Evolutionary conservation across 2,888 invertebrate species (phyloP).

Genomic region (Selenia dentaria): DNA sequence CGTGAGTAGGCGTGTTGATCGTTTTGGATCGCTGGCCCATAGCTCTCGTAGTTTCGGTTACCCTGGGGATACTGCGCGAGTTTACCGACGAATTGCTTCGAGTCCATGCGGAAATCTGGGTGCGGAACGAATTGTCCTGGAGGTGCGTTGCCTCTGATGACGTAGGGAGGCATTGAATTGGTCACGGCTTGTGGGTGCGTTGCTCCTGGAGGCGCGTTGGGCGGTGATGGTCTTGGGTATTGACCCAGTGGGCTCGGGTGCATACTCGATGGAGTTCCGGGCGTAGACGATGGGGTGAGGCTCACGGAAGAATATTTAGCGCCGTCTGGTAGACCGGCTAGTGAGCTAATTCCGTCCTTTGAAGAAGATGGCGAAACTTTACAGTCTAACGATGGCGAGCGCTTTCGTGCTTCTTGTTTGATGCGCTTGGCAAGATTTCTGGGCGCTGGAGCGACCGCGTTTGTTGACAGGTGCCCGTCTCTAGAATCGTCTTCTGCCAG

Average conservation of each 20-base stretch:
- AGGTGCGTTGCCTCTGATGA: conserved; percentile 79
- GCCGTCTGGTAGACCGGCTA: conserved; percentile 77
- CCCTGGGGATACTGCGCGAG: conserved; percentile 72
- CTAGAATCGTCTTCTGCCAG: conserved; percentile 91
- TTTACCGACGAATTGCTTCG: conserved; percentile 77
- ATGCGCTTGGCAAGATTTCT: conserved; percentile 78
- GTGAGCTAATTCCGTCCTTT: conserved; percentile 76
- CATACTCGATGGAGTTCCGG: conserved; percentile 86
- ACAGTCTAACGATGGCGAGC: conserved; percentile 83
- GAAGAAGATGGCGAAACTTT: conserved; percentile 83
- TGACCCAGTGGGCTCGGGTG: conserved; percentile 87
- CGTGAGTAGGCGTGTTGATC: conserved; percentile 80
- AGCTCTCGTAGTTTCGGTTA: conserved; percentile 70
- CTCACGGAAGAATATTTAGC: conserved; percentile 87
- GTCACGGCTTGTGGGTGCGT: conserved; percentile 85
- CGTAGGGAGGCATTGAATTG: conserved; percentile 84
- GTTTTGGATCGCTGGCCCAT: conserved; percentile 59
- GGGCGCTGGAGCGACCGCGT: conserved; percentile 80
- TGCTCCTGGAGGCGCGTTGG: conserved; percentile 86
- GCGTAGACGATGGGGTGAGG: conserved; percentile 86
- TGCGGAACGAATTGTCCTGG: conserved; percentile 78
- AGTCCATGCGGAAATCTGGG: conserved; percentile 80
- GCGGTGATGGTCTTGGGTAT: conserved; percentile 89
- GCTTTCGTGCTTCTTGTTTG: conserved; percentile 83
- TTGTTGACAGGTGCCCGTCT: conserved; percentile 88